These are phyloP conservation scores for Phocoena phocoena DNA, from an alignment of 2,113 vertebrate genomes.

Conservation along the genomic window DNA sequence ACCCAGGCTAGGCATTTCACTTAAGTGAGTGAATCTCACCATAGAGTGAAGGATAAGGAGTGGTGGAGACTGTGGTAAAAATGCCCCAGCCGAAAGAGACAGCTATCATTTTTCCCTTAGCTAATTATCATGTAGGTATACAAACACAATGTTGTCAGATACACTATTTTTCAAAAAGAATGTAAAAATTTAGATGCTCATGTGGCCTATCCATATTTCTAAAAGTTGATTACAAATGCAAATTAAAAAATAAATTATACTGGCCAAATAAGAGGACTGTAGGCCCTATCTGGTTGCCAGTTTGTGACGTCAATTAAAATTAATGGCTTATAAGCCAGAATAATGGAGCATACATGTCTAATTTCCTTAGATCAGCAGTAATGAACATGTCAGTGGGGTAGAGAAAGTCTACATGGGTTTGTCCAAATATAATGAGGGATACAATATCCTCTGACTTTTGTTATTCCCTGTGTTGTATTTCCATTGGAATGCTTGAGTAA, in stretches of 20 bases:
- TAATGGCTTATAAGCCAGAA: background rate
- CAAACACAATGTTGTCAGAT: background rate
- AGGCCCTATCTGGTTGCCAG: background rate
- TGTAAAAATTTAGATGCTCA: background rate
- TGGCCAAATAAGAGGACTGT: background rate
- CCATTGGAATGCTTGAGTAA: background rate
- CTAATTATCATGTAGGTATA: background rate
- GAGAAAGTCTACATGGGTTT: background rate
- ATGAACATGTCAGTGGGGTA: background rate
- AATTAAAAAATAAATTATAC: background rate
- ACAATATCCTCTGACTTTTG: background rate
- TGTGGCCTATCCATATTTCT: background rate
- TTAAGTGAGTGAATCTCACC: background rate
- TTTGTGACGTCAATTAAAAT: slow-evolving; percentile 9
- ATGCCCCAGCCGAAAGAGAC: background rate
- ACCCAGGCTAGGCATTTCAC: background rate
- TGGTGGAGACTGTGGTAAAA: background rate
- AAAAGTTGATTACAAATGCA: background rate
- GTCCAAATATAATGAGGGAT: background rate
- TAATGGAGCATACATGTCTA: background rate
- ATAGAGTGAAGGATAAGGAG: background rate
- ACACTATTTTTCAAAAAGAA: background rate
- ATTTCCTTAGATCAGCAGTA: background rate
- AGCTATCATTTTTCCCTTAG: background rate
- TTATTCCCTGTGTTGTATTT: background rate